Base-by-base conservation (phyloP, 35 echinoderm and acorn worm genomes). In the Amphiura filiformis region DNA sequence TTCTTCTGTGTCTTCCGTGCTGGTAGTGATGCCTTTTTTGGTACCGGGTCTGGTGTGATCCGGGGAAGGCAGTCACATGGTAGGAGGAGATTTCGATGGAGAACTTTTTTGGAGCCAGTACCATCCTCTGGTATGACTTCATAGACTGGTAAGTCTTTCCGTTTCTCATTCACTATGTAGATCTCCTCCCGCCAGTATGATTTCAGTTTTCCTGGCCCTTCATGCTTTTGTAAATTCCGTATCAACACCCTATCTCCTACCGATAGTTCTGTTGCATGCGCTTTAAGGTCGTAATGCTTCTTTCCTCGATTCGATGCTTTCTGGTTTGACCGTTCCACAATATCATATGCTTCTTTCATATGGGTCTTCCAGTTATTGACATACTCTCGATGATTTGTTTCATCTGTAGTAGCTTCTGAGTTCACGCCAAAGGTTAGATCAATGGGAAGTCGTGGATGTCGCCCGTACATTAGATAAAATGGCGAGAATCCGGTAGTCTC, bases 1-100 rank as follows among this genome's bases (percentile, higher is more conserved):
- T n/a, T n/a, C n/a, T n/a, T n/a, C n/a, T n/a, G n/a, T n/a, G n/a
- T n/a, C n/a, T n/a, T n/a, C n/a, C n/a, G n/a, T n/a, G n/a, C n/a
- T n/a, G n/a, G n/a, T n/a, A n/a, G n/a, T n/a, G n/a, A n/a, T n/a
- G n/a, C n/a, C n/a, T n/a, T n/a, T n/a, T n/a, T n/a, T n/a, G n/a
- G n/a, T n/a, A n/a, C n/a, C n/a, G n/a, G n/a, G n/a, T n/a, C n/a
- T 52, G 44, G 20, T 52, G 7, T 52, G 44, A 52, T 20, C 7
- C 7, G 7, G 7, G 91, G 90, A 18, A 97, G 77, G 56, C 35
- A 79, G n/a, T 90, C 75, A 88, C 95, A 97, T 33, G 95, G 88
- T 31, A 93, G 65, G 12, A 97, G 82, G 0, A 91, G 65, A 41
- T 97, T 97, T 4, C 95, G 31, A 36, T 96, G 94, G 23, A 96